A percentile compares a stretch with the other conserved stretches of the same genome.
phyloP scores from a whole-genome alignment of 1,140 invertebrate species.

The Pissodes strobi region DNA sequence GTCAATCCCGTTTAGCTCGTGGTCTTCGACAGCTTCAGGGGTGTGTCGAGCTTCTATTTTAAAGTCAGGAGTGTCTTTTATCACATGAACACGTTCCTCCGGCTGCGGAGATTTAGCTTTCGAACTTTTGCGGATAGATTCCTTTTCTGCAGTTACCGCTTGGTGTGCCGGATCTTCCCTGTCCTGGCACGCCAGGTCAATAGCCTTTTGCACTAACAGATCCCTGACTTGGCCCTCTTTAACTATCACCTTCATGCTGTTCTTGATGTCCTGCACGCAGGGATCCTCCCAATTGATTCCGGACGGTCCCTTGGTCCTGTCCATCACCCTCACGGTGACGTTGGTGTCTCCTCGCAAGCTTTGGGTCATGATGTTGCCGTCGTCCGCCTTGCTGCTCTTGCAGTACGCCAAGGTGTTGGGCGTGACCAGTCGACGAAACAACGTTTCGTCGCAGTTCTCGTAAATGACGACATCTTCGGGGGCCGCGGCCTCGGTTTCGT shows the following conservation, averaged over 20 bases:
- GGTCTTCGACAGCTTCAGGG: not conserved
- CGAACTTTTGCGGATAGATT: not conserved
- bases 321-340: constrained; percentile 45
- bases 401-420: constrained; percentile 41
- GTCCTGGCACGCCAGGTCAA: too few relatives aligned
- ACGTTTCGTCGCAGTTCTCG: constrained; percentile 66
- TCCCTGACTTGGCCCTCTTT: constrained; percentile 21
- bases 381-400: constrained; percentile 32
- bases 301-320: constrained; percentile 4
- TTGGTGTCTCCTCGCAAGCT: constrained; percentile 42
- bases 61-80: not conserved
- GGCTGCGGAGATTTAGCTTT: not conserved
- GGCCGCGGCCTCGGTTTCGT: constrained; percentile 53
- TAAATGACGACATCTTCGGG: constrained; percentile 59
- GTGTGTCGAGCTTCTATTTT: not conserved
- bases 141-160: not conserved
- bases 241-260: constrained; percentile 23
- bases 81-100: not conserved
- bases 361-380: constrained; percentile 42
- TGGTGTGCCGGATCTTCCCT: not conserved
- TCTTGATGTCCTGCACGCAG: constrained; percentile 20
- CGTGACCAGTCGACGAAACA: constrained; percentile 64
- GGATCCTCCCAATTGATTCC: constrained; percentile 23
- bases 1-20: not conserved
- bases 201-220: constrained; percentile 3